These are phyloP conservation scores for Drosophila monieri DNA, from an alignment of 2,888 invertebrate species.

Conservation along the genomic window DNA sequence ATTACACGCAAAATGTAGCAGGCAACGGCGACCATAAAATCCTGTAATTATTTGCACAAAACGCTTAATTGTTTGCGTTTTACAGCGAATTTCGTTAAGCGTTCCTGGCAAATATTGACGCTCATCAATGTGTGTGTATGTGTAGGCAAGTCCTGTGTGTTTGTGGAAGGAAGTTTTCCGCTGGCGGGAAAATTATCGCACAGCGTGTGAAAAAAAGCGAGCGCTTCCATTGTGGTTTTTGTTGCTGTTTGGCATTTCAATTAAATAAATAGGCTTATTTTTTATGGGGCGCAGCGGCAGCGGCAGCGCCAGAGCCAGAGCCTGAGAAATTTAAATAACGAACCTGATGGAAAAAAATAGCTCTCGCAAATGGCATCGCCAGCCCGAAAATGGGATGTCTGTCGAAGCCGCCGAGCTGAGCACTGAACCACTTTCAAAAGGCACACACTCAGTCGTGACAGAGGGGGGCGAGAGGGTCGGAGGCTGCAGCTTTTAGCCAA, in stretches of 20 bases:
- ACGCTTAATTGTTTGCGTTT: slow-evolving; percentile 75
- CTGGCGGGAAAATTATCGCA: slow-evolving; percentile 46
- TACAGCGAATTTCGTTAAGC: slow-evolving; percentile 57
- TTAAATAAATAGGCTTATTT: slow-evolving; percentile 77
- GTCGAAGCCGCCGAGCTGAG: slow-evolving; percentile 18
- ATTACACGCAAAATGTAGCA: slow-evolving; percentile 68
- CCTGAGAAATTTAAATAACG: slow-evolving; percentile 68
- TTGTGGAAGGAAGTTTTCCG: slow-evolving; percentile 33
- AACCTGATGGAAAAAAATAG: slow-evolving; percentile 36
- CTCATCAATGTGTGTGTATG: slow-evolving; percentile 14
- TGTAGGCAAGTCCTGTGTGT: not conserved
- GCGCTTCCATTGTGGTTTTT: slow-evolving; percentile 12
- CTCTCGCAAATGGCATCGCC: slow-evolving; percentile 34
- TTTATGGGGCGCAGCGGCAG: slow-evolving; percentile 42
- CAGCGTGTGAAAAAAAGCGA: slow-evolving; percentile 43
- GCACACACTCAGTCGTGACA: slow-evolving; percentile 11
- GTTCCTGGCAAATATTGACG: slow-evolving; percentile 70
- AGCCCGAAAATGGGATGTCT: slow-evolving; percentile 18
- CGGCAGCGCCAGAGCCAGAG: slow-evolving; percentile 15
- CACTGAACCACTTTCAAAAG: slow-evolving; percentile 65
- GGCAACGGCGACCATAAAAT: slow-evolving; percentile 48
- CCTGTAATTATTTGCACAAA: slow-evolving; percentile 69
- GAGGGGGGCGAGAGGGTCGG: not conserved
- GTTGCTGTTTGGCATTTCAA: slow-evolving; percentile 61
- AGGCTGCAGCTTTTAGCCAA: slow-evolving; percentile 71